Evolutionary conservation across 2,888 invertebrate species (phyloP), one percentile per base, ranked within the genome.

Genomic region (Eupithecia subfuscata): DNA sequence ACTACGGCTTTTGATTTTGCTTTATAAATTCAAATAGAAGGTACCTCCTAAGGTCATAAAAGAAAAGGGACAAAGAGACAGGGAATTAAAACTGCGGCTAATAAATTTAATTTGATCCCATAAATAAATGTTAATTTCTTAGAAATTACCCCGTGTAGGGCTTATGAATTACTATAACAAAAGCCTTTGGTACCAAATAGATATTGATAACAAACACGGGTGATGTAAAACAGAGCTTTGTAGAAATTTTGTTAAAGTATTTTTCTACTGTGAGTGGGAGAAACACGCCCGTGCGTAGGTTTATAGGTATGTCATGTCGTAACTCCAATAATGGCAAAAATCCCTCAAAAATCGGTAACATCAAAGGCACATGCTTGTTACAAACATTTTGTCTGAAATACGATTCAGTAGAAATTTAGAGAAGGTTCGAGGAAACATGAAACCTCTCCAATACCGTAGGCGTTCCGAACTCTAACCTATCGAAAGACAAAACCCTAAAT

Each of bases 351-450:
- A 56, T 11, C 56, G 22, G n/a, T 9, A 56, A 56, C 56, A 56
- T 56, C 56, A 56, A 56, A 56, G 56, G 1, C 9, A 52, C 9
- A 56, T 22, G n/a, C 52, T 52, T 22, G 22, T 56, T 22, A 22
- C 12, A 56, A 56, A 56, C 22, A 22, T 56, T 56, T 56, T 56
- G 22, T 56, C n/a, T 56, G 52, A 56, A 56, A 56, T 56, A 56
- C 11, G 30, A 30, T 22, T n/a, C 9, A 22, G 52, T 22, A 56
- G 22, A 22, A 22, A 56, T 52, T 52, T n/a, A 52, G 9, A n/a
- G n/a, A 56, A 22, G 56, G 52, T 22, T 56, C 22, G 11, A 56
- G 22, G 22, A 2, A 56, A 56, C 22, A 56, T 4, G 12, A 56
- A 56, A 12, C 22, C 56, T 56, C 6, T 56, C 6, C 6, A 56